Evolutionary conservation across 2,888 invertebrate species (phyloP), one percentile per base, ranked within the genome.

Genomic region (Papilio protenor): DNA sequence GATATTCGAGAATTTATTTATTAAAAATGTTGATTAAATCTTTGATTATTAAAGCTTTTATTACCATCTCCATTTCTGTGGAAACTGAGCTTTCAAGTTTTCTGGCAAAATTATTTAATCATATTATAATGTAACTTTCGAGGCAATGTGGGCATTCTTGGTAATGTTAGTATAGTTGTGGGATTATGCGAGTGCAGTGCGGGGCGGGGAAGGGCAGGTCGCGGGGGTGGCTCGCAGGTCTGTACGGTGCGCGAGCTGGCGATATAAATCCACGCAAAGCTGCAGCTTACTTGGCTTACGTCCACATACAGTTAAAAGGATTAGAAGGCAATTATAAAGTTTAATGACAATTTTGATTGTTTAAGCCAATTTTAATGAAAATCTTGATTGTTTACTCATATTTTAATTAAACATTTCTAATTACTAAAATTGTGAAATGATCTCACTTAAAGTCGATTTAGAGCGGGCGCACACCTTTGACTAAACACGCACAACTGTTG

Each of bases 251-350:
- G 40, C 23, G 40, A 45, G 55, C 73, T 59, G 21, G 40, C 40
- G 16, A 73, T 73, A 73, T 73, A 73, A 73, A 73, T 73, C 23
- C 40, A 21, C 3, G 40, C 14, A 59, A 57, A 73, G 59, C 73
- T 40, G 18, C 59, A 33, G 73, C 59, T 73, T 59, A 40, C 16
- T 59, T 47, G 59, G 73, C 59, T 73, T 16, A 59, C 45, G 59
- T 73, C 73, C 73, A 59, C 45, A 57, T 40, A 27, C 73, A 16
- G 59, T 40, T 59, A 40, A 69, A 45, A 45, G 66, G 12, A 45
- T 69, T 45, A 69, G 40, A 69, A 45, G 66, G 66, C 21, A 45
- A 69, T 69, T 69, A 69, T 14, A 69, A 69, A 69, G 66, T 69
- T 69, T 21, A 69, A 69, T 21, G 45, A 21, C 11, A 33, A 6